Evolutionary conservation across 2,113 vertebrate species (phyloP).

Genomic region (Cryptomyrus ogoouensis): DNA sequence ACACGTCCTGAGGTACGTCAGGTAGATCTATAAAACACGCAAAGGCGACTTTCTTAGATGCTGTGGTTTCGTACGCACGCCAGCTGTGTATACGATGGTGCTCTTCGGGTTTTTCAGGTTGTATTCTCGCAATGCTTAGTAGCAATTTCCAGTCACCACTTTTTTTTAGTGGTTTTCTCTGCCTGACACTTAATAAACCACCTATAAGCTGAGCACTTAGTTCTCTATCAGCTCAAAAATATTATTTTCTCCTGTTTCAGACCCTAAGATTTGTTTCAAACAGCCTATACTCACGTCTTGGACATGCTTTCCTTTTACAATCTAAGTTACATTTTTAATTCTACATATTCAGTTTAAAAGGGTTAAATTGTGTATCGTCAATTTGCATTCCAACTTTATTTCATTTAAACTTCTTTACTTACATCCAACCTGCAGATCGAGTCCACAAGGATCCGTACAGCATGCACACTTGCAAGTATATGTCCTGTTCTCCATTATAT

Average conservation of each 20-base stretch:
- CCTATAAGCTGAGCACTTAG: neutral
- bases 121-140: neutral
- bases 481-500: conserved; percentile 42
- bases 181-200: neutral
- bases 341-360: neutral
- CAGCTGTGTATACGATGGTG: neutral
- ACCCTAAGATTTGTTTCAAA: neutral
- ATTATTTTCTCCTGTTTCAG: neutral
- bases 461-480: conserved; percentile 47
- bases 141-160: neutral
- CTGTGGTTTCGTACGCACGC: neutral
- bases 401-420: conserved; percentile 35
- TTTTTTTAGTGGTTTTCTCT: neutral
- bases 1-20: conserved; percentile 43
- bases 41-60: neutral
- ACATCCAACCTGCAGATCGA: conserved; percentile 59
- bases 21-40: conserved; percentile 49
- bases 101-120: neutral
- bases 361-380: neutral
- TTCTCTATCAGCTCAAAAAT: neutral
- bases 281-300: neutral
- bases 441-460: conserved; percentile 50
- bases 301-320: neutral
- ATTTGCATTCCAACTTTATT: neutral
- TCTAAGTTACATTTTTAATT: neutral